Evolutionary conservation across 2,797 vertebrate genomes (phyloP).

Genomic region (Presbytis comata): DNA sequence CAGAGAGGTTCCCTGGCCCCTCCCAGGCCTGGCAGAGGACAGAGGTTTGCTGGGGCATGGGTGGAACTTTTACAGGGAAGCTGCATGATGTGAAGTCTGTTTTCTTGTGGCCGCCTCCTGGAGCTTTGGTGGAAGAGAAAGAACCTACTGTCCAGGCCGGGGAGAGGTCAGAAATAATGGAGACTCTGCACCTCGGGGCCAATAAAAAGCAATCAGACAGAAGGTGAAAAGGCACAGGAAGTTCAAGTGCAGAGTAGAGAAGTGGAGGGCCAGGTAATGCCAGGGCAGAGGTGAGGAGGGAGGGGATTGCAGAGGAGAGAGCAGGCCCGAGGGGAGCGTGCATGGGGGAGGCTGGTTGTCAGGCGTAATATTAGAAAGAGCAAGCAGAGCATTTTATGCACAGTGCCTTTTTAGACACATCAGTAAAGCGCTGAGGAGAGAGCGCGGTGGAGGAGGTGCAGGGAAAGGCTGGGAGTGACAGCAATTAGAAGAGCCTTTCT

Average conservation of each 20-base stretch:
- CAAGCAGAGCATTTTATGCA: neutral
- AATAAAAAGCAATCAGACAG: neutral
- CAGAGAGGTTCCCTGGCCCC: constrained; percentile 60
- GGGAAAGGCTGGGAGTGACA: neutral
- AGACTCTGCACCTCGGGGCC: neutral
- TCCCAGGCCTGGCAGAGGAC: neutral
- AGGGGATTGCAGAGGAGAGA: neutral
- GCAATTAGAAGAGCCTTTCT: neutral
- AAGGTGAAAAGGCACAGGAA: neutral
- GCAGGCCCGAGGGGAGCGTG: neutral
- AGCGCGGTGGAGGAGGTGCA: neutral
- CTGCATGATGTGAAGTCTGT: neutral
- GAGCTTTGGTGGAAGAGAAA: neutral
- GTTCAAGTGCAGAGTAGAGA: neutral
- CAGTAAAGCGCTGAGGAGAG: neutral
- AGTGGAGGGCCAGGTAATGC: neutral
- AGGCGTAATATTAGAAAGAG: neutral
- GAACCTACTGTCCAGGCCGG: fast-evolving
- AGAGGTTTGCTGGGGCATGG: fast-evolving
- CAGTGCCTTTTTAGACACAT: neutral
- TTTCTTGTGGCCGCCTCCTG: neutral
- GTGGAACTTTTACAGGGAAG: neutral
- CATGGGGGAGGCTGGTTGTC: neutral
- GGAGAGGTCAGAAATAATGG: neutral
- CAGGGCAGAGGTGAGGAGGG: neutral